Conservation (phyloP, 2,113 vertebrate species). For the Rhinichthys klamathensis region DNA sequence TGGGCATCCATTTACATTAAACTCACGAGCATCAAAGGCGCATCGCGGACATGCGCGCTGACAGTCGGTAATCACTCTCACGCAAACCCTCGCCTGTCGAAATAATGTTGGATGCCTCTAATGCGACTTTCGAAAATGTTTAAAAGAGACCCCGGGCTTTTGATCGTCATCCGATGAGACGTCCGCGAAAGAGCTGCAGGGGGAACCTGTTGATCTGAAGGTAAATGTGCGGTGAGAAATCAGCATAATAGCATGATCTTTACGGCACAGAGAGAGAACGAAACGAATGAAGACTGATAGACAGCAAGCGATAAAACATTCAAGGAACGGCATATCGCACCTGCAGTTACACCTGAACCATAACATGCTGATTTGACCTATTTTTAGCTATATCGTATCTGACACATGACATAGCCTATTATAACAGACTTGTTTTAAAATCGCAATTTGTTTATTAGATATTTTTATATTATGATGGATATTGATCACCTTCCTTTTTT, state of each 20-base stretch:
- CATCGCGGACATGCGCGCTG: slow-evolving; percentile 46
- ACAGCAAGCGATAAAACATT: background rate
- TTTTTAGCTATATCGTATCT: background rate
- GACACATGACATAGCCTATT: background rate
- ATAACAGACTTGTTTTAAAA: background rate
- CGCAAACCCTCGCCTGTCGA: background rate
- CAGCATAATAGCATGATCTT: slow-evolving; percentile 3
- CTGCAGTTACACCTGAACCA: background rate
- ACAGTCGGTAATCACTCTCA: slow-evolving; percentile 33
- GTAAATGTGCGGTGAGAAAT: slow-evolving; percentile 8
- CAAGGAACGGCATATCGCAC: background rate
- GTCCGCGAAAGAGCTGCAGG: background rate
- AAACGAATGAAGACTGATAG: background rate
- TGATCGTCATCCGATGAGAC: background rate
- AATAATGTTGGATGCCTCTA: slow-evolving; percentile 8
- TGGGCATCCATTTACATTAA: slow-evolving; percentile 11
- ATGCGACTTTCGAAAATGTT: slow-evolving; percentile 12
- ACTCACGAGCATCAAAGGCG: slow-evolving; percentile 37
- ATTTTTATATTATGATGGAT: background rate
- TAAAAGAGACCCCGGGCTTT: background rate
- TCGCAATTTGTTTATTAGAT: background rate
- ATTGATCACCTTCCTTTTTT: background rate
- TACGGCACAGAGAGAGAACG: background rate
- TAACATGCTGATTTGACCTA: background rate
- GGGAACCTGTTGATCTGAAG: slow-evolving; percentile 37